These are phyloP conservation scores for Heliornis fulica DNA, from an alignment of 2,113 vertebrate genomes.

Conservation along the genomic window DNA sequence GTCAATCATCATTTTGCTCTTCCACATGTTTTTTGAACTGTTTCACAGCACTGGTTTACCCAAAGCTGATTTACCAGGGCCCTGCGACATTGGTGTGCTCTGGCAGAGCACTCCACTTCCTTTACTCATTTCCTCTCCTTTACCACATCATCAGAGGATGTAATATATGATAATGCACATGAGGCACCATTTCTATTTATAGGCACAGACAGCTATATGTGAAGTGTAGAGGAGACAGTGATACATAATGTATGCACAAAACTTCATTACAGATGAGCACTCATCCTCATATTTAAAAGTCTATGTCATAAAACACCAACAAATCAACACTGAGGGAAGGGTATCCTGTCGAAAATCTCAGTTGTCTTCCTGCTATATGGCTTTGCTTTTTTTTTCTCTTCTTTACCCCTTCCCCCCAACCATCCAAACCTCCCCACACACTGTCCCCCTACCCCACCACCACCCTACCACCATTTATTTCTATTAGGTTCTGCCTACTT, in stretches of 20 bases:
- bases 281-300: not conserved
- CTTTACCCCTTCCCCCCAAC: too few species aligned
- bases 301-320: not conserved
- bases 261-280: not conserved
- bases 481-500: not conserved
- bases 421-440: too few species aligned
- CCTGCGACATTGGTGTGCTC: not conserved
- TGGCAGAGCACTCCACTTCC: not conserved
- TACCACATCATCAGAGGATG: constrained; percentile 22
- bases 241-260: not conserved
- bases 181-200: constrained; percentile 37
- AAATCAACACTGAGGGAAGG: not conserved
- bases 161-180: not conserved
- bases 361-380: not conserved
- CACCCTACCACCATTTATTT: not conserved
- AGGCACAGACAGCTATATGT: not conserved
- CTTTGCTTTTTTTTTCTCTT: not conserved
- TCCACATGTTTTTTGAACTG: not conserved
- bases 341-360: not conserved
- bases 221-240: not conserved
- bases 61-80: not conserved
- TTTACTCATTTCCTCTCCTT: constrained; percentile 24
- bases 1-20: not conserved
- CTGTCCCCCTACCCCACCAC: too few species aligned
- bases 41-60: not conserved